These are phyloP conservation scores for Podarcis siculus DNA, from an alignment of 2,797 vertebrate genomes.

Conservation along the genomic window DNA sequence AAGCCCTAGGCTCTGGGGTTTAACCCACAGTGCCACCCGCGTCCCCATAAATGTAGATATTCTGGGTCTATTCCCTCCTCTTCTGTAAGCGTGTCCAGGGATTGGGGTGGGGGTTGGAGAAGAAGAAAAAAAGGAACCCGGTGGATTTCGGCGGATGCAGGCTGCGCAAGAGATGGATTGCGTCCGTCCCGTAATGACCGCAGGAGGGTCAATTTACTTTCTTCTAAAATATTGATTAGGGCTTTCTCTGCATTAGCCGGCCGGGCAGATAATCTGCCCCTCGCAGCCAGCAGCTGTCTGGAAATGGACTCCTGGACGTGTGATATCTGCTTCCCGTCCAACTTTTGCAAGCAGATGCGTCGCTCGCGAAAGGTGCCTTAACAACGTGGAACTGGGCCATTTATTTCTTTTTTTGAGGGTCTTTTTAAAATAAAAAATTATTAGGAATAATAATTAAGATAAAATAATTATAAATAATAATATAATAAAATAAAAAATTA, in stretches of 20 bases:
- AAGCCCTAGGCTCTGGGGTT: too few species aligned
- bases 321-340: not conserved
- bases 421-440: too few species aligned
- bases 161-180: not conserved
- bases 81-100: not conserved
- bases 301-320: too few species aligned
- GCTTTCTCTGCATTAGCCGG: constrained; percentile 63
- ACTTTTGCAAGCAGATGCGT: not conserved
- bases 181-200: constrained; percentile 38
- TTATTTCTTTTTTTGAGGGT: too few species aligned
- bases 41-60: too few species aligned
- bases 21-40: too few species aligned
- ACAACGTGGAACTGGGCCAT: too few species aligned
- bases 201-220: constrained; percentile 64
- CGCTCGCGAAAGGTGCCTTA: too few species aligned
- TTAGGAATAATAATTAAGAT: too few species aligned
- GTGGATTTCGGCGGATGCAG: not conserved
- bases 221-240: constrained; percentile 71
- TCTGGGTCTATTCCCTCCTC: not conserved
- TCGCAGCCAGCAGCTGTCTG: not conserved
- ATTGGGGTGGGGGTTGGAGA: not conserved
- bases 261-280: constrained; percentile 55
- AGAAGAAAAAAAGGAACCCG: not conserved
- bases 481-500: too few species aligned
- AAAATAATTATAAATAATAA: too few species aligned